Percentiles rank a stretch among this genome's conserved stretches.
Conservation (phyloP, 2,113 vertebrate genomes). For the Argyrosomus japonicus region DNA sequence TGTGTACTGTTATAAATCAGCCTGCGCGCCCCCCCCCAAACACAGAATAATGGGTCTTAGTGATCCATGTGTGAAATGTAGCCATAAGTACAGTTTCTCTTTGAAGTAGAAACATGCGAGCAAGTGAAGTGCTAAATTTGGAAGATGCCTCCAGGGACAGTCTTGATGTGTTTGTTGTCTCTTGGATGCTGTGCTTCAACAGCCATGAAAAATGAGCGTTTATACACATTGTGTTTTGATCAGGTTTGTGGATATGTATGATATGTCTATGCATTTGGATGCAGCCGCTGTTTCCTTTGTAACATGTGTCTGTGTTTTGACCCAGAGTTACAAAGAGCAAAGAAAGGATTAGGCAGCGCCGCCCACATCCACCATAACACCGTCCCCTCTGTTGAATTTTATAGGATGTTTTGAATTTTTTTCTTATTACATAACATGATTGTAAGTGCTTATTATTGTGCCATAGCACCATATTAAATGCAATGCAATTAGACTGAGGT, state of each 20-base stretch:
- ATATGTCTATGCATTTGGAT: neutral
- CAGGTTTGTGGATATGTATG: conserved; percentile 10
- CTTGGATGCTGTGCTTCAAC: conserved; percentile 50
- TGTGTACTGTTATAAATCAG: conserved; percentile 50
- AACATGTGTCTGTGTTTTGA: conserved; percentile 27
- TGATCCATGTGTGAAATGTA: conserved; percentile 70
- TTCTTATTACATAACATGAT: conserved; percentile 41
- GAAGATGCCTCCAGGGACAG: conserved; percentile 71
- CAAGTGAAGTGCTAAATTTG: conserved; percentile 76
- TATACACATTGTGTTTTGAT: conserved; percentile 4
- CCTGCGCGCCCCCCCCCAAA: conserved; percentile 1
- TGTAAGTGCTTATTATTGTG: conserved; percentile 37
- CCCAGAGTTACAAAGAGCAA: conserved; percentile 25
- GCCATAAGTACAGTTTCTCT: conserved; percentile 68
- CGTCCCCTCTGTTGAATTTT: conserved; percentile 22
- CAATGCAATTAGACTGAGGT: neutral
- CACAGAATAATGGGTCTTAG: conserved; percentile 55
- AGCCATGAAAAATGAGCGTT: conserved; percentile 49
- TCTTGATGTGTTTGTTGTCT: conserved; percentile 73
- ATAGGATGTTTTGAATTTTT: neutral
- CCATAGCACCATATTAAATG: neutral
- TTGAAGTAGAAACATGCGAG: conserved; percentile 75
- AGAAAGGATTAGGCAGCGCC: neutral
- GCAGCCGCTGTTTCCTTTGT: conserved; percentile 19
- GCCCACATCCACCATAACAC: neutral